Evolutionary conservation across 1,140 invertebrate species (phyloP).

Genomic region (Pseudomyrmex dendroicus): DNA sequence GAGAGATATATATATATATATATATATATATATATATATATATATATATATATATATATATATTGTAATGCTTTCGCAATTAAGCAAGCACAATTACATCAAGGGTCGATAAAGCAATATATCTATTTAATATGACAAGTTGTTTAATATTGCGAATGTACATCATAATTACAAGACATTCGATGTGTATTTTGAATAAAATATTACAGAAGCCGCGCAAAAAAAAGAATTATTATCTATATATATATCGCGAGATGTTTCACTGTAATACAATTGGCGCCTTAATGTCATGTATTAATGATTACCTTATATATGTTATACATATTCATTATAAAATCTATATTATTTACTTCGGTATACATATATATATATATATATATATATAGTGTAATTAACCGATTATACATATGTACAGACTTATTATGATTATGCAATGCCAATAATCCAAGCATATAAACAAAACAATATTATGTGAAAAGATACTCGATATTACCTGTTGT

Average conservation of each 20-base stretch:
- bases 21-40: too few species aligned
- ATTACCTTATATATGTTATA: too few species aligned
- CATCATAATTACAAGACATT: constrained; percentile 45
- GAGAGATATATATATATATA: too few species aligned
- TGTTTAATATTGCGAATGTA: constrained; percentile 45
- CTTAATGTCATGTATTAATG: constrained; percentile 11
- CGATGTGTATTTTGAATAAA: constrained; percentile 43
- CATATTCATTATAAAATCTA: too few species aligned
- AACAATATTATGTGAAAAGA: constrained; percentile 23
- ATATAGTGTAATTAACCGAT: constrained; percentile 8
- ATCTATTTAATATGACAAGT: constrained; percentile 32
- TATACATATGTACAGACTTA: constrained; percentile 52
- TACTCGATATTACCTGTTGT: constrained; percentile 22
- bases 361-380: too few species aligned
- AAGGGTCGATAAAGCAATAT: constrained; percentile 16
- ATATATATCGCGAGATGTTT: constrained; percentile 17
- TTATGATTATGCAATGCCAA: constrained; percentile 13
- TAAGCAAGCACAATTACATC: constrained; percentile 21
- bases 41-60: too few species aligned
- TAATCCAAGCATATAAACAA: constrained; percentile 10
- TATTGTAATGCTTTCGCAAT: constrained; percentile 34
- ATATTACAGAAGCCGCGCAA: constrained; percentile 26
- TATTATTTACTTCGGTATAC: too few species aligned
- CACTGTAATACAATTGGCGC: constrained; percentile 37
- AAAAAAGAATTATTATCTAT: not conserved